Evolutionary conservation across 2,113 vertebrate genomes (phyloP).

Genomic region (Ammodytes marinus): DNA sequence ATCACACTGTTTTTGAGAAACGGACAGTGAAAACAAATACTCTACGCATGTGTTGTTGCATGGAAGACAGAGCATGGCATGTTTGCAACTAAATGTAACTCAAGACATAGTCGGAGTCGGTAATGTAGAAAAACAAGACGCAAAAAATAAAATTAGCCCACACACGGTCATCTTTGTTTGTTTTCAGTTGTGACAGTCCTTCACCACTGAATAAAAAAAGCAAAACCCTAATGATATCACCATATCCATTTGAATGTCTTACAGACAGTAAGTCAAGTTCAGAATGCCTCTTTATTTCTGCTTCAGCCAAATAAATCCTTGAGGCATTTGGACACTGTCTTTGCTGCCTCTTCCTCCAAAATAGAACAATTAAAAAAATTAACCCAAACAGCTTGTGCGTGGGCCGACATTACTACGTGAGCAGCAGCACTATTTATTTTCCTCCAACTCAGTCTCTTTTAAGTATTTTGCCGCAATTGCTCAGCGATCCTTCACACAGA

Average conservation of each 20-base stretch:
- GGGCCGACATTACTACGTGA: slow-evolving; percentile 14
- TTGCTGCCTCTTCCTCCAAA: slow-evolving; percentile 30
- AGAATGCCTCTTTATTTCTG: slow-evolving; percentile 1
- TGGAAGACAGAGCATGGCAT: slow-evolving; percentile 22
- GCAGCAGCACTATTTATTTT: no score
- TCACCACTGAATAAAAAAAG: neutral
- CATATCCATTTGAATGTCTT: neutral
- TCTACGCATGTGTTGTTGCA: slow-evolving; percentile 67
- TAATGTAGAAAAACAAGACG: slow-evolving; percentile 7
- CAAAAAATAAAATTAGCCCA: slow-evolving; percentile 10
- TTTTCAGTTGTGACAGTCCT: neutral
- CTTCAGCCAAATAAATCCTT: neutral
- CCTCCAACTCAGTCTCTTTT: slow-evolving; percentile 35
- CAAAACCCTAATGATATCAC: neutral
- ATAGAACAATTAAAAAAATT: slow-evolving; percentile 39
- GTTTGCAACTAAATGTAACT: slow-evolving; percentile 47
- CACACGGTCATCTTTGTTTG: slow-evolving; percentile 2
- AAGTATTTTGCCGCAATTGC: slow-evolving; percentile 32
- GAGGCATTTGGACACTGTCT: neutral
- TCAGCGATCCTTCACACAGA: slow-evolving; percentile 45
- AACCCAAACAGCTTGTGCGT: slow-evolving; percentile 34
- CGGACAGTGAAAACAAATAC: slow-evolving; percentile 75
- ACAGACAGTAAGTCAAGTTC: neutral
- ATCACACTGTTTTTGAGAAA: slow-evolving; percentile 73
- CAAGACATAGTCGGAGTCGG: slow-evolving; percentile 20